These are phyloP conservation scores for Euzophera pinguis DNA, from an alignment of 2,888 invertebrate genomes.

Conservation along the genomic window DNA sequence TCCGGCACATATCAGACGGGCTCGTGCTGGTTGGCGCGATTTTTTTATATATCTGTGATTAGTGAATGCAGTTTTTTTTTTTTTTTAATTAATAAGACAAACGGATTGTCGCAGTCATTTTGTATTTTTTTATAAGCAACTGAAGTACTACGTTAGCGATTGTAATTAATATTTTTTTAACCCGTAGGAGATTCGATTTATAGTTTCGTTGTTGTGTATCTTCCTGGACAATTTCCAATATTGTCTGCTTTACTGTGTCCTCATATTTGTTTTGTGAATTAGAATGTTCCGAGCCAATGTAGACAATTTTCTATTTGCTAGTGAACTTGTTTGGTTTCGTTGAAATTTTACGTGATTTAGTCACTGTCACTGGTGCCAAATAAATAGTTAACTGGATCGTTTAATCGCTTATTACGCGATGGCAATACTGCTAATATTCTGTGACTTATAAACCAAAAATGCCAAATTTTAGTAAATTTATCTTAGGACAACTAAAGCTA, in stretches of 20 bases:
- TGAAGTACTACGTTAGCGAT: constrained; percentile 30
- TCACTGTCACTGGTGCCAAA: constrained; percentile 10
- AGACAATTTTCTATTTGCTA: constrained; percentile 34
- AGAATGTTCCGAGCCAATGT: constrained; percentile 57
- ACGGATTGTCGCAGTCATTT: constrained; percentile 38
- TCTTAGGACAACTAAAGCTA: no score
- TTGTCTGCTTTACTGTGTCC: constrained; percentile 19
- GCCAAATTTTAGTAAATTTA: no score
- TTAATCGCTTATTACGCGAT: no score
- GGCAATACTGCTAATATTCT: neutral
- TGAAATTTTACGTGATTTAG: neutral
- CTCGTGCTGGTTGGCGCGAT: constrained; percentile 45
- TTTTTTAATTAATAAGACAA: constrained; percentile 32
- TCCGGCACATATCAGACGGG: constrained; percentile 64
- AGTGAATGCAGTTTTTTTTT: constrained; percentile 57
- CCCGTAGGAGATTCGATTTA: constrained; percentile 30
- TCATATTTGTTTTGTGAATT: neutral
- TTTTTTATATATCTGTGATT: constrained; percentile 67
- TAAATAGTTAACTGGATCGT: neutral
- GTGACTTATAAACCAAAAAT: no score
- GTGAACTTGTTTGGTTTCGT: constrained; percentile 23
- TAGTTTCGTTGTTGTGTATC: constrained; percentile 22
- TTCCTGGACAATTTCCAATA: constrained; percentile 24
- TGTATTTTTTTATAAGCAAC: constrained; percentile 37
- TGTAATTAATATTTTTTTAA: constrained; percentile 42